phyloP scores from a whole-genome alignment of 30 jellyfish, hydroid and myxozoan genomes.

The Aurelia aurita region DNA sequence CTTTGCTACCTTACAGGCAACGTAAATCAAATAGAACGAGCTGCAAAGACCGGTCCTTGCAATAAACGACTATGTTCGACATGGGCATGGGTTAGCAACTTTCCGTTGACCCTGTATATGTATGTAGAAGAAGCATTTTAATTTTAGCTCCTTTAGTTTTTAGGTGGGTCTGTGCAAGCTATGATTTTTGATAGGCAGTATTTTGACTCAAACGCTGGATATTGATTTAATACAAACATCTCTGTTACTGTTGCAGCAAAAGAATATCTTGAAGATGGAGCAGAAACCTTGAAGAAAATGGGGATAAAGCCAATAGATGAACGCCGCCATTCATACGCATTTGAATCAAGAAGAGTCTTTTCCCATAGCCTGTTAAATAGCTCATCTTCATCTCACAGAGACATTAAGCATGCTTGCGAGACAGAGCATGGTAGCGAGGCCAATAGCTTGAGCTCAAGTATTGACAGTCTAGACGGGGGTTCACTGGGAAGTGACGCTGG shows the following conservation, averaged over 20 bases:
- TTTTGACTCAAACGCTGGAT: no score
- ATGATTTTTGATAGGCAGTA: no score
- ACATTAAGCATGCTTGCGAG: conserved; percentile 9
- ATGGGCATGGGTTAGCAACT: no score
- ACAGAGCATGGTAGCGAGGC: conserved; percentile 24
- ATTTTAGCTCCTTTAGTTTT: no score
- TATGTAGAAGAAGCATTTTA: no score
- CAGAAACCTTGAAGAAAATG: conserved; percentile 58
- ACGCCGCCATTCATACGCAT: conserved; percentile 64
- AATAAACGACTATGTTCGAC: no score
- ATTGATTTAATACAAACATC: neutral
- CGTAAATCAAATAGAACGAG: no score
- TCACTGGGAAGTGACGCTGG: conserved; percentile 71
- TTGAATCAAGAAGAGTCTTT: conserved; percentile 64
- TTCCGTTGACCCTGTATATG: no score
- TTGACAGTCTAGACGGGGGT: conserved; percentile 81
- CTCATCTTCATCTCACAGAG: conserved; percentile 34
- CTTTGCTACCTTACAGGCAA: no score
- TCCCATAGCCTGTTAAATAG: conserved; percentile 7
- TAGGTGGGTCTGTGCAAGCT: no score
- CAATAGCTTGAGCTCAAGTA: conserved; percentile 43
- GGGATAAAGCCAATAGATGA: conserved; percentile 65
- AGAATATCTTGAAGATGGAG: conserved; percentile 63
- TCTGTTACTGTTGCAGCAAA: conserved; percentile 54
- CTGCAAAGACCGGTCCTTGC: no score